These are phyloP conservation scores for Drosophila parvula DNA, from an alignment of 1,140 invertebrate species.

Conservation along the genomic window DNA sequence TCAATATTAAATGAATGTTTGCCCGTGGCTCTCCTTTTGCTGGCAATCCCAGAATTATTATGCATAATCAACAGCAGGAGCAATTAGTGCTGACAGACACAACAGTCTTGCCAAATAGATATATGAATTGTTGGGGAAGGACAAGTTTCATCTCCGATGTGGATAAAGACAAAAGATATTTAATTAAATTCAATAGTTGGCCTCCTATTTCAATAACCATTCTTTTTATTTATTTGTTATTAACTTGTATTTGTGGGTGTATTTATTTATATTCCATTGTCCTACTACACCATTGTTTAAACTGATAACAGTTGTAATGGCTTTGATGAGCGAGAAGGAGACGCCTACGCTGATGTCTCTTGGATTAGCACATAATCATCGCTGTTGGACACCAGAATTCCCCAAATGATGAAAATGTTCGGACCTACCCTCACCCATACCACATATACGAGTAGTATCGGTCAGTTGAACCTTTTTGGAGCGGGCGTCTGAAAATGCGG, in stretches of 20 bases:
- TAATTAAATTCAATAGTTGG: slow-evolving; percentile 1
- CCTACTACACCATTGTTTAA: neutral
- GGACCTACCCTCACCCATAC: slow-evolving; percentile 12
- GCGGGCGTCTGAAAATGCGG: slow-evolving; percentile 45
- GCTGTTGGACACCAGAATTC: slow-evolving; percentile 34
- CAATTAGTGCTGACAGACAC: slow-evolving; percentile 33
- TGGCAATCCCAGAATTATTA: slow-evolving; percentile 51
- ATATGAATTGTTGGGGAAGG: neutral
- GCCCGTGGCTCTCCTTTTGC: slow-evolving; percentile 5
- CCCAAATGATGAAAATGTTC: slow-evolving; percentile 49
- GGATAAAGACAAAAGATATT: neutral
- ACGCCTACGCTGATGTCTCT: slow-evolving; percentile 26
- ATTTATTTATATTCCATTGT: neutral
- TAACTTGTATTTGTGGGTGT: neutral
- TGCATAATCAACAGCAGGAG: slow-evolving; percentile 47
- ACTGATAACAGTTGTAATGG: neutral
- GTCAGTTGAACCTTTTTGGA: slow-evolving; percentile 28
- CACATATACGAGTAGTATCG: neutral
- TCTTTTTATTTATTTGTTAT: neutral
- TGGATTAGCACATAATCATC: slow-evolving; percentile 69
- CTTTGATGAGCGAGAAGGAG: slow-evolving; percentile 7
- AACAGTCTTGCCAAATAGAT: neutral
- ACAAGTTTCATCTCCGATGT: slow-evolving; percentile 4
- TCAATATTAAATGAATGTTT: slow-evolving; percentile 72
- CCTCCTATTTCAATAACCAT: too few species aligned